phyloP scores from a whole-genome alignment of 2,797 vertebrate genomes.

The Basileuterus tristriatus region DNA sequence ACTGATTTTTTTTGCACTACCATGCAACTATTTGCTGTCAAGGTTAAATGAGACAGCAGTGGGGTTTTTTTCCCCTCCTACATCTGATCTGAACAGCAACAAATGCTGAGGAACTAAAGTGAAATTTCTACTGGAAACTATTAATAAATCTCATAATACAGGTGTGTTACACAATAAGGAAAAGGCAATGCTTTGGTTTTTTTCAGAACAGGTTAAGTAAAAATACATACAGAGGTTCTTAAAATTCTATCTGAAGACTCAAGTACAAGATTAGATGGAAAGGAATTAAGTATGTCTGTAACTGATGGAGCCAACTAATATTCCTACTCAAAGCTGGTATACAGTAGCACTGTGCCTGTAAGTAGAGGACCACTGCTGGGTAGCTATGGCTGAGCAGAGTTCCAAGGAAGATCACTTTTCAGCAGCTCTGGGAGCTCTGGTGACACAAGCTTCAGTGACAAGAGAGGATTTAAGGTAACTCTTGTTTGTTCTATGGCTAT shows the following conservation, averaged over 20 bases:
- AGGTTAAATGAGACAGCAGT: neutral
- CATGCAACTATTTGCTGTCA: neutral
- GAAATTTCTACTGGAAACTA: neutral
- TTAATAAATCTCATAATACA: neutral
- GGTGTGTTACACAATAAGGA: neutral
- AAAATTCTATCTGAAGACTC: neutral
- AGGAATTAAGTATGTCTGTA: neutral
- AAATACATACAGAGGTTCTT: neutral
- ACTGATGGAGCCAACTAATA: neutral
- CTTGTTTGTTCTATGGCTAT: rapidly evolving
- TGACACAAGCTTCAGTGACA: neutral
- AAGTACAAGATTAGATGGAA: neutral
- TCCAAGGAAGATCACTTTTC: neutral
- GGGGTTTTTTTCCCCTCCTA: rapidly evolving
- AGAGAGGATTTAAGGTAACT: neutral
- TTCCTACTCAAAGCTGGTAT: neutral
- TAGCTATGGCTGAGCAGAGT: neutral
- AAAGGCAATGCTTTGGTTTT: neutral
- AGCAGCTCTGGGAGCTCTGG: neutral
- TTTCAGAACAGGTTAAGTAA: neutral
- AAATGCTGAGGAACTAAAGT: neutral
- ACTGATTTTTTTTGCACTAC: neutral
- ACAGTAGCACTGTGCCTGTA: neutral
- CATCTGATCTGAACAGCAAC: neutral
- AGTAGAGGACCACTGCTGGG: neutral